phyloP scores from a whole-genome alignment of 2,888 invertebrate genomes.

The Diplolepis rosae region DNA sequence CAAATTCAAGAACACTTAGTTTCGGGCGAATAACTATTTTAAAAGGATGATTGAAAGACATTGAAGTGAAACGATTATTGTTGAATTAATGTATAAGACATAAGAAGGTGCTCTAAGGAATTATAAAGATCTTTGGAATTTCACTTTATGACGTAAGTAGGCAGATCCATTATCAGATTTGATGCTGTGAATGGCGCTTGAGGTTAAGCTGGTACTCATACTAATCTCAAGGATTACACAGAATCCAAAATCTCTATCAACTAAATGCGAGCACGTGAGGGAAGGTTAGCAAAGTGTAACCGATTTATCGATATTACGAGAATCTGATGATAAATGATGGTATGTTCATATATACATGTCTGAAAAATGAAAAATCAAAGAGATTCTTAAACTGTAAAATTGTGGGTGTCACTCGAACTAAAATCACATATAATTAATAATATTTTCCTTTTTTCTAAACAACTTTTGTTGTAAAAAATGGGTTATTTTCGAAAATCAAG shows the following conservation, averaged over 20 bases:
- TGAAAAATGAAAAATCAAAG: no score
- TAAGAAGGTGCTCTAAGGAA: not conserved
- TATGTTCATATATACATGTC: not conserved
- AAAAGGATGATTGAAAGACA: no score
- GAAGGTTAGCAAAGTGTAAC: not conserved
- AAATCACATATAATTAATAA: no score
- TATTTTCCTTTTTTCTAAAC: no score
- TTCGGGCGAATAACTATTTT: no score
- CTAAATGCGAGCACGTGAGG: not conserved
- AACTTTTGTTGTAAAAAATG: no score
- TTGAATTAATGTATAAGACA: not conserved
- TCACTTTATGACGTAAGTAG: slow-evolving; percentile 47
- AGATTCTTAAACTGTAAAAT: no score
- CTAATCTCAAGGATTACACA: slow-evolving; percentile 49
- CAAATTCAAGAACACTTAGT: no score
- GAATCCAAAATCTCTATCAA: not conserved
- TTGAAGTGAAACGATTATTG: not conserved
- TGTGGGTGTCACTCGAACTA: no score
- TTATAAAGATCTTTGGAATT: slow-evolving; percentile 39
- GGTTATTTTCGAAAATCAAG: no score
- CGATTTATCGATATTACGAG: not conserved
- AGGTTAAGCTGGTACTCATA: slow-evolving; percentile 49
- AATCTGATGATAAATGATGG: slow-evolving; percentile 7
- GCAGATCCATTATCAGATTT: slow-evolving; percentile 46
- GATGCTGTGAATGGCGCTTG: slow-evolving; percentile 37